Percentiles rank a stretch among this genome's conserved stretches.
Conservation (phyloP, 1,140 invertebrate genomes). For the Drosophila kohkoa region DNA sequence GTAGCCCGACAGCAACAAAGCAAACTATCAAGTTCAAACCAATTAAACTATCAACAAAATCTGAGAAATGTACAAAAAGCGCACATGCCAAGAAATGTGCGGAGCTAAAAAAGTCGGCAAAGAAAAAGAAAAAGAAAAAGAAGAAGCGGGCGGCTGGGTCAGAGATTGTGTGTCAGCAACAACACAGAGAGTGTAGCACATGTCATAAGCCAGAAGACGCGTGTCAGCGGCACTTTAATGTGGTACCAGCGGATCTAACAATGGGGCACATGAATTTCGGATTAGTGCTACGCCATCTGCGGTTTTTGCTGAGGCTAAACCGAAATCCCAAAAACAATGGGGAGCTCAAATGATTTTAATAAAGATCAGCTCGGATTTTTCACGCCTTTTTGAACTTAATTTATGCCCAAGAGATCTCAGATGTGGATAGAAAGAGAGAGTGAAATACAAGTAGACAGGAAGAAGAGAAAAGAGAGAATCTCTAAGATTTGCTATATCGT, state of each 20-base stretch:
- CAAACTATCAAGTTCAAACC: slow-evolving; percentile 61
- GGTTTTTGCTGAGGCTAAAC: neutral
- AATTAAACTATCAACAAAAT: slow-evolving; percentile 78
- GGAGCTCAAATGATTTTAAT: slow-evolving; percentile 36
- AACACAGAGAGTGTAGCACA: slow-evolving; percentile 44
- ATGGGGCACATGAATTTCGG: slow-evolving; percentile 51
- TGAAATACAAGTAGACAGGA: neutral
- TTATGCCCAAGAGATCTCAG: slow-evolving; percentile 62
- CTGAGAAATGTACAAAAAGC: slow-evolving; percentile 52
- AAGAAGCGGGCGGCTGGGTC: slow-evolving; percentile 1
- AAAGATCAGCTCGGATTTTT: slow-evolving; percentile 73
- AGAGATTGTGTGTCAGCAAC: slow-evolving; percentile 8
- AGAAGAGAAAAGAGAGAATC: neutral
- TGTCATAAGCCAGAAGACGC: slow-evolving; percentile 71
- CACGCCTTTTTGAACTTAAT: slow-evolving; percentile 75
- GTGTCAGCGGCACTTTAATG: slow-evolving; percentile 78
- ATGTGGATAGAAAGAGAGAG: neutral
- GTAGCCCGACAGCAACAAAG: slow-evolving; percentile 55
- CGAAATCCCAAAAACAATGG: slow-evolving; percentile 48
- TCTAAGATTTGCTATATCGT: slow-evolving; percentile 7
- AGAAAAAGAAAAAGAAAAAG: neutral
- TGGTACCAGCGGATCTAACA: slow-evolving; percentile 47
- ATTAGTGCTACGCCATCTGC: slow-evolving; percentile 51
- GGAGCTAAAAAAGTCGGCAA: slow-evolving; percentile 21
- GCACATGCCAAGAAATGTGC: slow-evolving; percentile 57